These are phyloP conservation scores for Triplophysa tibetana DNA, from an alignment of 2,113 vertebrate genomes.

Conservation along the genomic window DNA sequence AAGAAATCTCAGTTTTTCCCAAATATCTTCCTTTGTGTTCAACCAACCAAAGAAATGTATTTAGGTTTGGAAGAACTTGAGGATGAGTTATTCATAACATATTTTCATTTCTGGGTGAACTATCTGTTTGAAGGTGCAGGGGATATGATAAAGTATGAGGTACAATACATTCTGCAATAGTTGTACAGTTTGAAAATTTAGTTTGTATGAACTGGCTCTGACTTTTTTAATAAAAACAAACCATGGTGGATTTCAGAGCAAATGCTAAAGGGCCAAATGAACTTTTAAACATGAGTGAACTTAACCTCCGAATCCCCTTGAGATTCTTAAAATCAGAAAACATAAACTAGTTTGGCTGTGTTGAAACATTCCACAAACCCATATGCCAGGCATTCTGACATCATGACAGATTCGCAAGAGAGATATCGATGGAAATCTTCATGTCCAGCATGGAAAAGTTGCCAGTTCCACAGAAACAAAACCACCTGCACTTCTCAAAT, in stretches of 20 bases:
- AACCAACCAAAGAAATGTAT: too few species aligned
- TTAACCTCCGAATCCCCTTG: slow-evolving; percentile 24
- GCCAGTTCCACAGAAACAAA: not conserved
- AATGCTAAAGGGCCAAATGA: slow-evolving; percentile 11
- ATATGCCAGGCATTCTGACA: slow-evolving; percentile 7
- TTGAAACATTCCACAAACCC: slow-evolving; percentile 10
- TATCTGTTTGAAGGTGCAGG: too few species aligned
- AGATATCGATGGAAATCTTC: too few species aligned
- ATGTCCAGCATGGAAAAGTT: too few species aligned
- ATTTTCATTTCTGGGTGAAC: not conserved
- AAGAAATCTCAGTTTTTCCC: too few species aligned
- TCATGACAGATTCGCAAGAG: too few species aligned
- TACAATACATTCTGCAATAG: not conserved
- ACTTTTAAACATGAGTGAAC: slow-evolving; percentile 36
- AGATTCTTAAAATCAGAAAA: slow-evolving; percentile 20
- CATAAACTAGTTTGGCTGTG: slow-evolving; percentile 29
- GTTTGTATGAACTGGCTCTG: not conserved
- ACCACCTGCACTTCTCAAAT: not conserved
- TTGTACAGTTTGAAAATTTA: not conserved
- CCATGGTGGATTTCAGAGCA: not conserved
- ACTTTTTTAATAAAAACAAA: slow-evolving; percentile 35
- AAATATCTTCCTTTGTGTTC: too few species aligned
- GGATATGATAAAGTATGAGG: not conserved
- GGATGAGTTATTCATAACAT: too few species aligned
- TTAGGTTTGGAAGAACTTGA: too few species aligned